Evolutionary conservation across 2,113 vertebrate genomes (phyloP).

Genomic region (Lampris incognitus): DNA sequence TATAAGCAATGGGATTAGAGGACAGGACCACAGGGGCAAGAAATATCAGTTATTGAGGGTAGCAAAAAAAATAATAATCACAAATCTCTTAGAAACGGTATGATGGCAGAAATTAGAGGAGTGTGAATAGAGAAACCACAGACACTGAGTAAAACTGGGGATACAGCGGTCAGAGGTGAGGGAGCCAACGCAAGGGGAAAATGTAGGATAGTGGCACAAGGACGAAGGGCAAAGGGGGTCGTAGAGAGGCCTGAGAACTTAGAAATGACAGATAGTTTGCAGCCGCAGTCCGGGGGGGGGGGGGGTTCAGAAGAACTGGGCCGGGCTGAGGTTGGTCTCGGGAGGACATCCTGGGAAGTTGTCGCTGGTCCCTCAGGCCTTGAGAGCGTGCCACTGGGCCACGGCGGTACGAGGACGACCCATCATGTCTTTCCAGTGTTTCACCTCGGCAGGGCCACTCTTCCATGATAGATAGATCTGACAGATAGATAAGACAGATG

Average conservation of each 20-base stretch:
- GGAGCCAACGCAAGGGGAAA: constrained; percentile 57
- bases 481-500: constrained; percentile 6
- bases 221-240: constrained; percentile 61
- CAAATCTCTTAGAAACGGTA: constrained; percentile 39
- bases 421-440: constrained; percentile 99
- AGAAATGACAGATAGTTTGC: constrained; percentile 68
- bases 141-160: constrained; percentile 51
- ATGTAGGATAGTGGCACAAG: constrained; percentile 69
- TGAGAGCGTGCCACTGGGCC: constrained; percentile 98
- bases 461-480: constrained; percentile 99
- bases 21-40: constrained; percentile 8
- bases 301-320: constrained; percentile 47
- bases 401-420: constrained; percentile 93
- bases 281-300: constrained; percentile 49
- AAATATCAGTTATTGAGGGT: constrained; percentile 27
- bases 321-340: constrained; percentile 41
- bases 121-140: constrained; percentile 61
- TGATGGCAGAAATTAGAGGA: constrained; percentile 18
- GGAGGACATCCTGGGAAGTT: constrained; percentile 53
- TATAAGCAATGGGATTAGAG: constrained; percentile 36
- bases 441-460: constrained; percentile 96
- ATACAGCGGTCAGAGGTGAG: constrained; percentile 53
- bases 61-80: background rate
- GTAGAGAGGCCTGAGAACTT: constrained; percentile 79
- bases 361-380: constrained; percentile 86